A percentile compares a stretch with the other conserved stretches of the same genome.
These are phyloP conservation scores for Pipistrellus nathusii DNA, from an alignment of 2,797 vertebrate species.

Conservation along the genomic window DNA sequence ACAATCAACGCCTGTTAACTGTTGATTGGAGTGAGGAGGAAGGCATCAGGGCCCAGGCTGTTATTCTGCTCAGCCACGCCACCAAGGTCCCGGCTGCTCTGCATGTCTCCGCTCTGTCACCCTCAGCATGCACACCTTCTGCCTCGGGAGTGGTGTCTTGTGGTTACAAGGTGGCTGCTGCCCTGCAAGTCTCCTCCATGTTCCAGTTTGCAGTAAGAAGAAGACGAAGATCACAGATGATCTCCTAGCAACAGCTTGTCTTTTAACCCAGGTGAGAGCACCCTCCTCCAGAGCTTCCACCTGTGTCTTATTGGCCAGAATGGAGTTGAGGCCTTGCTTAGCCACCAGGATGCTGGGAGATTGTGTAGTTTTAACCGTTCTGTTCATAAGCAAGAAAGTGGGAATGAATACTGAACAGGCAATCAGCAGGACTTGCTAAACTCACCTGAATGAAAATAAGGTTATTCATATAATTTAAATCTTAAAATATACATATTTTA, in stretches of 20 bases:
- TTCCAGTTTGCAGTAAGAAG: not conserved
- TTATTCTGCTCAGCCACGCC: not conserved
- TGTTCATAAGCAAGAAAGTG: not conserved
- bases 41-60: too few species aligned
- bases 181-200: not conserved
- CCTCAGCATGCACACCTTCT: not conserved
- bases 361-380: not conserved
- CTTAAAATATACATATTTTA: not conserved
- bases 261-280: not conserved
- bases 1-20: not conserved
- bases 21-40: too few species aligned
- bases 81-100: not conserved
- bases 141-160: not conserved
- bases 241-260: not conserved
- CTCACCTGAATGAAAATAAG: not conserved
- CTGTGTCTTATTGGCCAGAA: not conserved
- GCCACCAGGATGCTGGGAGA: not conserved
- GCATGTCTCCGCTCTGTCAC: not conserved
- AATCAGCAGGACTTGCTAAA: not conserved
- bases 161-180: not conserved
- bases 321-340: not conserved
- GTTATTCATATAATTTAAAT: not conserved
- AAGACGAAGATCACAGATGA: not conserved
- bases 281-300: not conserved
- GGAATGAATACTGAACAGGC: not conserved